Conservation (phyloP, 2,888 invertebrate genomes). For the Acleris cristana region DNA sequence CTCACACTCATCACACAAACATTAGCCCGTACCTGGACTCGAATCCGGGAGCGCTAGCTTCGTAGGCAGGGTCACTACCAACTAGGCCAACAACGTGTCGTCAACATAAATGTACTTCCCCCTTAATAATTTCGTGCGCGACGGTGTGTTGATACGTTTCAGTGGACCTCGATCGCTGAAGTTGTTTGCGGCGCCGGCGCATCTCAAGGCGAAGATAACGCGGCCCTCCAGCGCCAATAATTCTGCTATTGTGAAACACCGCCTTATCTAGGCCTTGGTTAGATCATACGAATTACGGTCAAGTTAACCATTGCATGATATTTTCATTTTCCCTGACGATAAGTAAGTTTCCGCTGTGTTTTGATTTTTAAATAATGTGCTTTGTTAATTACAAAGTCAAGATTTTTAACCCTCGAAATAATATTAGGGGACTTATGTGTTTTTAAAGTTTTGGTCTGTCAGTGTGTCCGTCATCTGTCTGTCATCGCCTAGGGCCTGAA, state of each 20-base stretch:
- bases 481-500: no score
- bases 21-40: no score
- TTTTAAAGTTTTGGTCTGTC: no score
- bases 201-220: constrained; percentile 74
- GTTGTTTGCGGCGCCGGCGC: constrained; percentile 79
- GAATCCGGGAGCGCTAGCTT: no score
- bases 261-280: constrained; percentile 78
- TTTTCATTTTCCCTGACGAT: constrained; percentile 67
- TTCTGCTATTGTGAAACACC: constrained; percentile 82
- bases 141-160: constrained; percentile 64
- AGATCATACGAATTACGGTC: constrained; percentile 82
- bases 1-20: no score
- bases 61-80: no score
- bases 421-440: no score
- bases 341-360: constrained; percentile 61
- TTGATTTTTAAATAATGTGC: neutral
- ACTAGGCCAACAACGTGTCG: no score
- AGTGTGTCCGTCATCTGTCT: no score
- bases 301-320: constrained; percentile 81
- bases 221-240: constrained; percentile 80
- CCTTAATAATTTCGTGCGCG: constrained; percentile 57
- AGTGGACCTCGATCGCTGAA: constrained; percentile 68
- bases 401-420: no score
- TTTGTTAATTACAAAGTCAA: neutral
- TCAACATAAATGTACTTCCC: no score